phyloP scores from a whole-genome alignment of 2,113 vertebrate species.

The Dicentrarchus labrax region DNA sequence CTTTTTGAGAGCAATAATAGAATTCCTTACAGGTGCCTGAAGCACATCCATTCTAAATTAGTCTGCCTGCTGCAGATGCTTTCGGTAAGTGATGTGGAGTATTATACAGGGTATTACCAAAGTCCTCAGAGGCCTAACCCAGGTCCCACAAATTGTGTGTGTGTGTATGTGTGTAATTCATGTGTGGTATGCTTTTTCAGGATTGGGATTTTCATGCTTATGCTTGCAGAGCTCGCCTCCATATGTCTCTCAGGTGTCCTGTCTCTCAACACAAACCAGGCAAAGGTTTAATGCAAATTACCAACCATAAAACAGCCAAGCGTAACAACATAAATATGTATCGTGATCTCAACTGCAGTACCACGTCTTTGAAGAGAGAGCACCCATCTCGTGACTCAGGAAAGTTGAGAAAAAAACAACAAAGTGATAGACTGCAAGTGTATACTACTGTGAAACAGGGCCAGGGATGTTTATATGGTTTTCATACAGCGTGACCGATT shows the following conservation, averaged over 20 bases:
- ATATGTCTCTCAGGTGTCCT: slow-evolving; percentile 66
- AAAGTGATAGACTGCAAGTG: slow-evolving; percentile 38
- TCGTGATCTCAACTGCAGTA: slow-evolving; percentile 33
- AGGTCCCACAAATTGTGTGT: slow-evolving; percentile 26
- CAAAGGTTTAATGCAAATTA: slow-evolving; percentile 72
- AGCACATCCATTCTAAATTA: slow-evolving; percentile 75
- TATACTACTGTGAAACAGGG: slow-evolving; percentile 47
- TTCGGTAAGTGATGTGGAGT: slow-evolving; percentile 62
- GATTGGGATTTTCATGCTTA: slow-evolving; percentile 42
- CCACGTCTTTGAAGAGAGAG: slow-evolving; percentile 42
- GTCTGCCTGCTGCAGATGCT: slow-evolving; percentile 60
- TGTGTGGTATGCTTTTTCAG: slow-evolving; percentile 4
- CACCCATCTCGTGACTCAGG: slow-evolving; percentile 7
- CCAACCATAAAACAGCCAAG: slow-evolving; percentile 57
- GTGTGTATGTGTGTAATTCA: slow-evolving; percentile 15
- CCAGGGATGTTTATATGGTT: slow-evolving; percentile 67
- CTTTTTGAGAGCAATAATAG: slow-evolving; percentile 69
- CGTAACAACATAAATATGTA: slow-evolving; percentile 69
- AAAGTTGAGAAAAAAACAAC: slow-evolving; percentile 9
- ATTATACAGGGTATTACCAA: slow-evolving; percentile 63
- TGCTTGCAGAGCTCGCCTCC: slow-evolving; percentile 20
- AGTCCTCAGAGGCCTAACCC: slow-evolving; percentile 59
- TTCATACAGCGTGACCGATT: slow-evolving; percentile 61
- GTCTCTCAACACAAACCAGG: slow-evolving; percentile 51
- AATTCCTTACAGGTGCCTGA: slow-evolving; percentile 72